Conservation (phyloP, 1,140 invertebrate species). For the Drosophila quadrilineata region DNA sequence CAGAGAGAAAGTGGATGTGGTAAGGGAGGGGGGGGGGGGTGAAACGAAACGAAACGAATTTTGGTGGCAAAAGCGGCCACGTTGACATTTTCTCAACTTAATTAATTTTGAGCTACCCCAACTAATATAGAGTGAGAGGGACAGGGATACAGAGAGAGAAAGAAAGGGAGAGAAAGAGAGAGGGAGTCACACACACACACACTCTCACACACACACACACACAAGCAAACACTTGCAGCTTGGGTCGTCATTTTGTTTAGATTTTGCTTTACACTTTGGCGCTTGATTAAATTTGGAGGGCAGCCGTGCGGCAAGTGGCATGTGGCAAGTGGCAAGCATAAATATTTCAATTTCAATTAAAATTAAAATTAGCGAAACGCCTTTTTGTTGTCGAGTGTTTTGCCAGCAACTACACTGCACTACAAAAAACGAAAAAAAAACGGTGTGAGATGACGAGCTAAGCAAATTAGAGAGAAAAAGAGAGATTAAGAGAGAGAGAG, state of each 20-base stretch:
- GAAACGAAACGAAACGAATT: background rate
- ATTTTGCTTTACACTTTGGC: constrained; percentile 66
- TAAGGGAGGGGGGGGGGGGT: background rate
- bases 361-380: constrained; percentile 43
- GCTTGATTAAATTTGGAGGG: constrained; percentile 67
- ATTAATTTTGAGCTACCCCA: constrained; percentile 67
- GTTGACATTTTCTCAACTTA: constrained; percentile 79
- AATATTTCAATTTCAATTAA: constrained; percentile 74
- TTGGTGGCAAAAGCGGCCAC: constrained; percentile 55
- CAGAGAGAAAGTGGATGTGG: background rate
- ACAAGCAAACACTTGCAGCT: background rate
- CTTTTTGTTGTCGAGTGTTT: constrained; percentile 18
- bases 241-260: constrained; percentile 62
- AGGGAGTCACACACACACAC: constrained; percentile 10
- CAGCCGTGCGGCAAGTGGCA: constrained; percentile 6
- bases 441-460: background rate
- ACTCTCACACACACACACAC: constrained; percentile 5
- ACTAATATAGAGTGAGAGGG: constrained; percentile 49
- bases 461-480: background rate
- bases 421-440: background rate
- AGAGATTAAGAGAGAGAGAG: background rate
- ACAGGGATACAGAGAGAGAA: no score
- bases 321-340: constrained; percentile 33
- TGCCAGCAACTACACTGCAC: constrained; percentile 11
- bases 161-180: no score